Base-by-base conservation (phyloP, 2,113 vertebrate genomes). In the Crotalus helleri region DNA sequence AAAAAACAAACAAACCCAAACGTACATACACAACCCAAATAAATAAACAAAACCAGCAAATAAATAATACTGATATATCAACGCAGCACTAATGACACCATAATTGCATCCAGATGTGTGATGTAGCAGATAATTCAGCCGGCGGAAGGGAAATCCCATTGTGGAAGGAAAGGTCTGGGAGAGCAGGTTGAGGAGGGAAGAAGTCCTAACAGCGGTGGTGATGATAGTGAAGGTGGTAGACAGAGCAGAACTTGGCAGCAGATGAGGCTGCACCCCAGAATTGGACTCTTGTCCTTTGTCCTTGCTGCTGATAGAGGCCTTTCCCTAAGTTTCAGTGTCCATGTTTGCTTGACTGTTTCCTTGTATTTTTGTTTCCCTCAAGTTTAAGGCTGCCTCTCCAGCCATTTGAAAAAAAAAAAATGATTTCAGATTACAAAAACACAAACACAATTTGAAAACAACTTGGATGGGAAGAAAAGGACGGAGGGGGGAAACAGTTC, bases 71-170 rank as follows among this genome's bases (percentile, higher is more conserved):
- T 97, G 96, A 97, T 96, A 95, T 97, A 97, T 91, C 95, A 92
- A 97, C 95, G 97, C 96, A 97, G 96, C 97, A 97, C 97, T 96
- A 97, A 95, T 94, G 94, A 97, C 96, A 97, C 97, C 96, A 97
- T 93, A 96, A 95, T 96, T 96, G 96, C 96, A 96, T 97, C 96
- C 95, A 95, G 95, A 96, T 96, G 96, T 94, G 94, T 92, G 95
- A 94, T 93, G 95, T 91, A 95, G 95, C 95, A 96, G 95, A 97
- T 95, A 95, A 95, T 96, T 96, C 97, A 96, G 96, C 95, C 96
- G 96, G 96, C 29, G 5, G 94, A 97, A 95, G 96, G 96, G 93
- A 95, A 96, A 92, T 96, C 96, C 96, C 96, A 96, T 92, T 59
- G 0, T 87, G 21, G 96, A 96, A 96, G 95, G 94, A 95, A 95